Conservation (phyloP, 2,797 vertebrate species). For the Sebastes matsubarae region DNA sequence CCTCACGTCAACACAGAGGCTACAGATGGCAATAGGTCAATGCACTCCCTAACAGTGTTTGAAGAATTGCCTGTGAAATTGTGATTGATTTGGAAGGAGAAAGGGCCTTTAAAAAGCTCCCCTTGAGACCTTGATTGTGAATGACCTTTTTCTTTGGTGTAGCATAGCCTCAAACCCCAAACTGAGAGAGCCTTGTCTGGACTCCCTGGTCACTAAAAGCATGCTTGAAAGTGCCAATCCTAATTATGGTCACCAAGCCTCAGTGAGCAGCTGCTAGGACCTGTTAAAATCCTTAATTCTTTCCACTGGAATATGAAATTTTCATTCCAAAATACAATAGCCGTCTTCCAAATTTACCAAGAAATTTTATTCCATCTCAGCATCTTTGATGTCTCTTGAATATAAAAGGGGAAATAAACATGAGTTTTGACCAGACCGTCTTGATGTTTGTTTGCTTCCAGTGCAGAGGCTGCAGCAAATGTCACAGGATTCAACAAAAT, state of each 20-base stretch:
- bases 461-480: conserved; percentile 23
- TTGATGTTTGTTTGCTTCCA: conserved; percentile 16
- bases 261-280: conserved; percentile 67
- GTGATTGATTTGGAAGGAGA: conserved; percentile 71
- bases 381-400: neutral
- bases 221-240: conserved; percentile 78
- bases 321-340: conserved; percentile 25
- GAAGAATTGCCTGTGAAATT: conserved; percentile 71
- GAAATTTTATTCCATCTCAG: neutral
- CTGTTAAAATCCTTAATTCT: conserved; percentile 62
- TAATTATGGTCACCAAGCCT: conserved; percentile 74
- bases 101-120: conserved; percentile 63
- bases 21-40: conserved; percentile 56
- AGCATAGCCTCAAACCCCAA: conserved; percentile 67
- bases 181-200: conserved; percentile 80
- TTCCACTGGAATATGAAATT: conserved; percentile 50
- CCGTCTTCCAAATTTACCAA: neutral
- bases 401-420: conserved; percentile 12
- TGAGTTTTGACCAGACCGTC: neutral
- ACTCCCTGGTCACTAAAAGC: conserved; percentile 69
- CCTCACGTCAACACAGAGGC: conserved; percentile 41
- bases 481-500: conserved; percentile 7
- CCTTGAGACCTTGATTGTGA: conserved; percentile 77
- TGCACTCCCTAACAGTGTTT: conserved; percentile 51
- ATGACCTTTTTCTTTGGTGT: conserved; percentile 80